Conservation (phyloP, 2,113 vertebrate genomes). For the Pimephales promelas region DNA sequence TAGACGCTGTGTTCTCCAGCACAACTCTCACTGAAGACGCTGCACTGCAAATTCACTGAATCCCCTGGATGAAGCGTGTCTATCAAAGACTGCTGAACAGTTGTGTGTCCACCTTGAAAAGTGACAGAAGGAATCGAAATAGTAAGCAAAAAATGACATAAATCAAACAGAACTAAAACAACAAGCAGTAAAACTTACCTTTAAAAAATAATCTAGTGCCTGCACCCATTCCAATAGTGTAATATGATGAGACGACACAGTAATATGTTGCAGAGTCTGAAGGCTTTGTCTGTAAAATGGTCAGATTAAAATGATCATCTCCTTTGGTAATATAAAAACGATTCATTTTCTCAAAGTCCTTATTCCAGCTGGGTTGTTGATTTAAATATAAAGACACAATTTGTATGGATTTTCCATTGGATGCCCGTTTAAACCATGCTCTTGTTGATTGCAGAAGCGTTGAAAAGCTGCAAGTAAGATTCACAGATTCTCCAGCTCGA, state of each 20-base stretch:
- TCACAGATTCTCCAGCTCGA: slow-evolving; percentile 24
- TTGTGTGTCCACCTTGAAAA: not conserved
- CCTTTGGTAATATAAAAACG: not conserved
- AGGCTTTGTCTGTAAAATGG: not conserved
- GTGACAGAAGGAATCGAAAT: not conserved
- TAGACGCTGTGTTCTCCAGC: slow-evolving; percentile 34
- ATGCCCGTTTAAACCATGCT: slow-evolving; percentile 39
- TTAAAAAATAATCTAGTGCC: slow-evolving; percentile 30
- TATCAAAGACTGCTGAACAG: not conserved
- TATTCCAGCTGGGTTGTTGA: not conserved
- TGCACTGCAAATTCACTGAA: slow-evolving; percentile 54
- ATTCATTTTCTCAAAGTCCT: not conserved
- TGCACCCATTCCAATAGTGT: not conserved
- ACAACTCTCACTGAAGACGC: slow-evolving; percentile 38
- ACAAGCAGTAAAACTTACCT: not conserved
- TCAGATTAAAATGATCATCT: slow-evolving; percentile 24
- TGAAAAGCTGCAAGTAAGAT: not conserved
- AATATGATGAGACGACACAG: slow-evolving; percentile 23
- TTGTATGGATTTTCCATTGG: not conserved
- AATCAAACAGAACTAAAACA: not conserved
- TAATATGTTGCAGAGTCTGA: slow-evolving; percentile 43
- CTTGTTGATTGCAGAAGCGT: not conserved
- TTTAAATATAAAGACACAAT: slow-evolving; percentile 21
- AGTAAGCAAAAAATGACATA: not conserved
- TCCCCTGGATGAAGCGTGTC: slow-evolving; percentile 33